A percentile compares a stretch with the other conserved stretches of the same genome.
Conservation (phyloP, 2,888 invertebrate species). For the Drosophila nigricruria region DNA sequence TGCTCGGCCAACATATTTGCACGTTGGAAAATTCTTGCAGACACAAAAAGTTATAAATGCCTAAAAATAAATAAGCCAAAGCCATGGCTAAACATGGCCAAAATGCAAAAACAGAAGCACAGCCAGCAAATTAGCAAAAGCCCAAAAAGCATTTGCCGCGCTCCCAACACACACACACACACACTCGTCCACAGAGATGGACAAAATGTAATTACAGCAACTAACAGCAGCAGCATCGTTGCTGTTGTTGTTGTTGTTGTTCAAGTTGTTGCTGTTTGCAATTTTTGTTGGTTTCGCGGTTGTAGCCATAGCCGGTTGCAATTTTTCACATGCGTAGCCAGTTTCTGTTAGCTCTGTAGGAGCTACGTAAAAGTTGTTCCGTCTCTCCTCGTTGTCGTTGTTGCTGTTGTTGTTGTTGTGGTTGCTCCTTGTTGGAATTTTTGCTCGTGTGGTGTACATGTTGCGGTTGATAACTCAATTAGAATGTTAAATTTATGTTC, state of each 20-base stretch:
- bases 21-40: slow-evolving; percentile 64
- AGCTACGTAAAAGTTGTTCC: slow-evolving; percentile 73
- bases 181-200: slow-evolving; percentile 9
- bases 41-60: slow-evolving; percentile 69
- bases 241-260: slow-evolving; percentile 49
- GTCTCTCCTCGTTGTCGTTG: slow-evolving; percentile 31
- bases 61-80: slow-evolving; percentile 71
- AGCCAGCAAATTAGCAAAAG: slow-evolving; percentile 75
- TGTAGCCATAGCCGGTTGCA: slow-evolving; percentile 57
- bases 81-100: slow-evolving; percentile 61
- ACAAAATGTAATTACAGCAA: slow-evolving; percentile 76
- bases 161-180: slow-evolving; percentile 39
- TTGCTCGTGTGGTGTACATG: slow-evolving; percentile 66
- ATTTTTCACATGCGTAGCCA: slow-evolving; percentile 82
- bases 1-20: slow-evolving; percentile 56
- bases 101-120: slow-evolving; percentile 75
- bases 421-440: slow-evolving; percentile 62
- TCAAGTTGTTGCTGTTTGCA: slow-evolving; percentile 31
- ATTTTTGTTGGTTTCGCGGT: slow-evolving; percentile 56
- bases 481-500: slow-evolving; percentile 83
- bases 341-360: slow-evolving; percentile 58
- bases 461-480: slow-evolving; percentile 83
- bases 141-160: slow-evolving; percentile 66
- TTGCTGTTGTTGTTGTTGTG: slow-evolving; percentile 20
- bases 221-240: slow-evolving; percentile 44